A percentile compares a stretch with the other conserved stretches of the same genome.
These are phyloP conservation scores for Orius insidiosus DNA, from an alignment of 1,140 invertebrate species.

Conservation along the genomic window DNA sequence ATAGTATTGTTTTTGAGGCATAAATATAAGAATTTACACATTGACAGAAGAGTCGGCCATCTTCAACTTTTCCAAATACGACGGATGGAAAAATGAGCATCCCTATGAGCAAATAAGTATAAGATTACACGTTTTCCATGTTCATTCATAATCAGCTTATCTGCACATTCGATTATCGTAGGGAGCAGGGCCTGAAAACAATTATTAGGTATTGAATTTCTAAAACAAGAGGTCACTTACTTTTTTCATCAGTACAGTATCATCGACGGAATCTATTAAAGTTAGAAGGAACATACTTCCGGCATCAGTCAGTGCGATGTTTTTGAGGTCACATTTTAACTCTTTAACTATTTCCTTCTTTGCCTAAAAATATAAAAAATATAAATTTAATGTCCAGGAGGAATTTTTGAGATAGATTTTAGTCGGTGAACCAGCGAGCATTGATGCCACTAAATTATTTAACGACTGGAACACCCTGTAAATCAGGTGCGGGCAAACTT, in stretches of 20 bases:
- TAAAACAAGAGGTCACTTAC: constrained; percentile 23
- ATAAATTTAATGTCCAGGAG: constrained; percentile 21
- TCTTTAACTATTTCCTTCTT: constrained; percentile 52
- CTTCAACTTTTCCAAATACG: constrained; percentile 46
- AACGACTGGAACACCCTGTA: too few relatives aligned
- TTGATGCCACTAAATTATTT: too few relatives aligned
- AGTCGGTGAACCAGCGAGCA: too few relatives aligned
- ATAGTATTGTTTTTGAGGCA: constrained; percentile 3
- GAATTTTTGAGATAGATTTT: too few relatives aligned
- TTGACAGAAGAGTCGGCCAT: constrained; percentile 40
- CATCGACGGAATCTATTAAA: constrained; percentile 79
- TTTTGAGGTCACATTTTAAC: constrained; percentile 66
- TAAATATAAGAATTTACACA: constrained; percentile 4
- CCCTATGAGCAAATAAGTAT: constrained; percentile 66
- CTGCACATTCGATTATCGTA: constrained; percentile 52
- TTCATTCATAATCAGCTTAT: constrained; percentile 51
- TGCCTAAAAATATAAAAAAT: too few relatives aligned
- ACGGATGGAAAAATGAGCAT: constrained; percentile 58
- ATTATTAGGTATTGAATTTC: constrained; percentile 1
- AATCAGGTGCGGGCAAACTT: too few relatives aligned
- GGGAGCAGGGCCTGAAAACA: constrained; percentile 33
- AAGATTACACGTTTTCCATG: constrained; percentile 56
- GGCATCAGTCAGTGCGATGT: constrained; percentile 68
- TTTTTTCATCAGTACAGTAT: constrained; percentile 79
- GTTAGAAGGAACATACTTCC: constrained; percentile 68